phyloP scores from a whole-genome alignment of 2,797 vertebrate genomes.

The Gadopsis bispinosus region DNA sequence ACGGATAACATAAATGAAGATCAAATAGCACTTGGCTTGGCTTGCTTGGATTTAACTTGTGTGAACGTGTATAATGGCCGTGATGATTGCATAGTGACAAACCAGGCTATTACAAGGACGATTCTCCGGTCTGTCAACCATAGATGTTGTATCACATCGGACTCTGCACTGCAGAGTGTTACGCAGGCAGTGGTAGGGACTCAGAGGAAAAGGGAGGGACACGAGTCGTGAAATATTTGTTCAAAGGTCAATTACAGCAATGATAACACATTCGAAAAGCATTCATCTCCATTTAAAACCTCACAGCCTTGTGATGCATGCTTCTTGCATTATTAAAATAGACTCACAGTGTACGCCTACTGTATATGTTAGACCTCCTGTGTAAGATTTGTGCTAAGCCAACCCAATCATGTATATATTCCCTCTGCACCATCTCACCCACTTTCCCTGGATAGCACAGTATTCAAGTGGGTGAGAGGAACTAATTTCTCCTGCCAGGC shows the following conservation, averaged over 20 bases:
- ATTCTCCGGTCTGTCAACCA: slow-evolving; percentile 64
- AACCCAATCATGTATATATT: slow-evolving; percentile 18
- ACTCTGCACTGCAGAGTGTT: slow-evolving; percentile 39
- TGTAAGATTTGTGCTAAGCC: slow-evolving; percentile 28
- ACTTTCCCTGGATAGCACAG: slow-evolving; percentile 20
- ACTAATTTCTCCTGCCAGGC: slow-evolving; percentile 46
- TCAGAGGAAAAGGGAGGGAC: slow-evolving; percentile 22
- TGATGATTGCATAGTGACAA: slow-evolving; percentile 55
- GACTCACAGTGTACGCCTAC: slow-evolving; percentile 10
- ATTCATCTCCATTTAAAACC: slow-evolving; percentile 30
- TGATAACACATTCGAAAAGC: background rate
- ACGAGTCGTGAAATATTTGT: slow-evolving; percentile 41
- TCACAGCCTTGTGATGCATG: background rate
- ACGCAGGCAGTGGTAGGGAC: slow-evolving; percentile 16
- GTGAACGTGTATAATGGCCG: slow-evolving; percentile 42
- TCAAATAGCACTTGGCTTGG: background rate
- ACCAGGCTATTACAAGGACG: slow-evolving; percentile 55
- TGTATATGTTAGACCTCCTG: slow-evolving; percentile 1
- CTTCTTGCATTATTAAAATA: slow-evolving; percentile 8
- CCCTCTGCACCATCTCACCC: slow-evolving; percentile 25
- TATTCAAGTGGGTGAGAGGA: slow-evolving; percentile 55
- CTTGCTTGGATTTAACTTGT: slow-evolving; percentile 36
- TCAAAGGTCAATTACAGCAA: slow-evolving; percentile 14
- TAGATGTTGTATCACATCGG: slow-evolving; percentile 51
- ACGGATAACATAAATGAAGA: slow-evolving; percentile 38